Conservation (phyloP, 1,140 invertebrate genomes). For the Teleogryllus occipitalis region DNA sequence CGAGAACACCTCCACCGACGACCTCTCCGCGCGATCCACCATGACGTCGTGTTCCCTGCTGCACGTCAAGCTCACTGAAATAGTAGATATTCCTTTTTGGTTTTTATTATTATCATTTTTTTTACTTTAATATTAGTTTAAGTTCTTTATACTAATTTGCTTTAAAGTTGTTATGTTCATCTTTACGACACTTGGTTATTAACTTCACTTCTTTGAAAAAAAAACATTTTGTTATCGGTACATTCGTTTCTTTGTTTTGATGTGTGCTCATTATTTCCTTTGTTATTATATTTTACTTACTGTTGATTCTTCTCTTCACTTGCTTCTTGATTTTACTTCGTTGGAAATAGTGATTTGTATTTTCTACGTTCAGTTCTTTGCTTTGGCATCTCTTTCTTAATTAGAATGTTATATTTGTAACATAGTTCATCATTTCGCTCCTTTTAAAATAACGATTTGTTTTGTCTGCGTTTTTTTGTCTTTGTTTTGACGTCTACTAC, state of each 20-base stretch:
- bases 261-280: too few species aligned
- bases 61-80: not conserved
- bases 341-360: too few species aligned
- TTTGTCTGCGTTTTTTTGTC: not conserved
- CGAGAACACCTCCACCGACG: too few species aligned
- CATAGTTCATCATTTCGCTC: not conserved
- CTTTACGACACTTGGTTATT: not conserved
- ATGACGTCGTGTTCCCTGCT: not conserved
- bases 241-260: not conserved
- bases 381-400: too few species aligned
- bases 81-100: not conserved
- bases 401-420: not conserved
- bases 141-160: too few species aligned
- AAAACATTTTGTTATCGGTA: not conserved
- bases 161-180: not conserved
- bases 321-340: too few species aligned
- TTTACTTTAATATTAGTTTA: too few species aligned
- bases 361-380: too few species aligned
- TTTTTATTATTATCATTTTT: not conserved
- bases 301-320: too few species aligned
- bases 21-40: not conserved
- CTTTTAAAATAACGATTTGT: not conserved
- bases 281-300: too few species aligned
- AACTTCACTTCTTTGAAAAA: not conserved
- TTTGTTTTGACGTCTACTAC: not conserved